Conservation (phyloP, 92 coral and sea anemone species). For the Epizoanthus ramosus region DNA sequence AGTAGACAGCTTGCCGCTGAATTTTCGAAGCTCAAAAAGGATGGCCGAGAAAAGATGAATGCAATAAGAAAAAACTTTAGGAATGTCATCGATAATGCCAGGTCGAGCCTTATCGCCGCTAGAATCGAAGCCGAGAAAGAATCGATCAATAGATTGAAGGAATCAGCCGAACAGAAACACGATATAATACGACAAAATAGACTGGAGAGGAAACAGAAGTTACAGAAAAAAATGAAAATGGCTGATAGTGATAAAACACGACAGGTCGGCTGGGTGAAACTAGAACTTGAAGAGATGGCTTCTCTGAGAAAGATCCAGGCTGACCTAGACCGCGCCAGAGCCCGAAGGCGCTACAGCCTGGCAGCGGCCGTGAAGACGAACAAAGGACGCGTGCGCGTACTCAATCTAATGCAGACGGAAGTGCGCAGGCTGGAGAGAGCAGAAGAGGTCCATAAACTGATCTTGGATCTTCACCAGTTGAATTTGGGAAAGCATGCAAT, state of each 20-base stretch:
- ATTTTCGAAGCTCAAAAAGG: slow-evolving; percentile 54
- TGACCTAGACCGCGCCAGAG: slow-evolving; percentile 81
- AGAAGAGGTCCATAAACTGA: slow-evolving; percentile 74
- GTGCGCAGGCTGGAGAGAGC: slow-evolving; percentile 75
- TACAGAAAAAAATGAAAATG: background rate
- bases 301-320: slow-evolving; percentile 75
- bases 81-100: slow-evolving; percentile 70
- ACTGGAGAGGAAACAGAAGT: slow-evolving; percentile 48
- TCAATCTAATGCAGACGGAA: slow-evolving; percentile 67
- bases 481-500: slow-evolving; percentile 66
- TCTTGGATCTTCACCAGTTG: slow-evolving; percentile 66
- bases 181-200: slow-evolving; percentile 69
- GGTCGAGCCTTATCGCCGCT: slow-evolving; percentile 67
- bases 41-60: slow-evolving; percentile 59
- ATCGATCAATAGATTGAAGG: slow-evolving; percentile 61
- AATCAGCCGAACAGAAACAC: slow-evolving; percentile 65
- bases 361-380: slow-evolving; percentile 59
- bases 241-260: slow-evolving; percentile 2
- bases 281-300: slow-evolving; percentile 65
- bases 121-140: slow-evolving; percentile 75
- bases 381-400: slow-evolving; percentile 62
- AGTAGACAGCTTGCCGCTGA: slow-evolving; percentile 56
- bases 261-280: slow-evolving; percentile 29
- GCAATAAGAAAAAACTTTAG: slow-evolving; percentile 65
- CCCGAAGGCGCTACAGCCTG: slow-evolving; percentile 64